phyloP scores from a whole-genome alignment of 2,797 vertebrate species.

The Perodicticus potto region DNA sequence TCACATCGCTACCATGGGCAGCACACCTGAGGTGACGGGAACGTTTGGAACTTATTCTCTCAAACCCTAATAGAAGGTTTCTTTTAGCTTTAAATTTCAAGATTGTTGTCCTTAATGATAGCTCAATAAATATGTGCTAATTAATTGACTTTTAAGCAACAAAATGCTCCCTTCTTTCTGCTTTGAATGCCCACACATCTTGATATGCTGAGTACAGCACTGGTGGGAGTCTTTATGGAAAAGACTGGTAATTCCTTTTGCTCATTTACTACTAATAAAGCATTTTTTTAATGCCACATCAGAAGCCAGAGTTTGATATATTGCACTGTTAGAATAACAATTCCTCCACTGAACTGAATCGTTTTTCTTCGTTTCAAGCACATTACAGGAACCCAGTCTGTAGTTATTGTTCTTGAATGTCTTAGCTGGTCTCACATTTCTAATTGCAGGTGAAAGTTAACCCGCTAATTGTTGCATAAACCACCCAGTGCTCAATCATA shows the following conservation, averaged over 20 bases:
- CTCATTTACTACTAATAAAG: constrained; percentile 41
- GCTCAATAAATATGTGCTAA: neutral
- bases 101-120: constrained; percentile 7
- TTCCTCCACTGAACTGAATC: neutral
- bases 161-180: neutral
- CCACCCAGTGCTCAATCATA: neutral
- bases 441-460: constrained; percentile 62
- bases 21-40: neutral
- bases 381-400: neutral
- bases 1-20: neutral
- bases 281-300: neutral
- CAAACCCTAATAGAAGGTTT: neutral
- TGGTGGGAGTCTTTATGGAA: neutral
- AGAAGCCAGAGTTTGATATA: constrained; percentile 20
- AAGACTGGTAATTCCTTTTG: neutral
- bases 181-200: neutral
- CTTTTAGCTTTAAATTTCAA: constrained; percentile 13
- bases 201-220: neutral
- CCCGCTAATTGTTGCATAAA: constrained; percentile 32
- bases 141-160: constrained; percentile 18
- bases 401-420: neutral
- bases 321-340: constrained; percentile 27
- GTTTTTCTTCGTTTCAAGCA: constrained; percentile 9
- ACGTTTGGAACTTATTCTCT: neutral
- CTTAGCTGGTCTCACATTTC: neutral